Percentiles rank a stretch among this genome's conserved stretches.
Conservation (phyloP, 2,797 vertebrate genomes). For the Chromis chromis region DNA sequence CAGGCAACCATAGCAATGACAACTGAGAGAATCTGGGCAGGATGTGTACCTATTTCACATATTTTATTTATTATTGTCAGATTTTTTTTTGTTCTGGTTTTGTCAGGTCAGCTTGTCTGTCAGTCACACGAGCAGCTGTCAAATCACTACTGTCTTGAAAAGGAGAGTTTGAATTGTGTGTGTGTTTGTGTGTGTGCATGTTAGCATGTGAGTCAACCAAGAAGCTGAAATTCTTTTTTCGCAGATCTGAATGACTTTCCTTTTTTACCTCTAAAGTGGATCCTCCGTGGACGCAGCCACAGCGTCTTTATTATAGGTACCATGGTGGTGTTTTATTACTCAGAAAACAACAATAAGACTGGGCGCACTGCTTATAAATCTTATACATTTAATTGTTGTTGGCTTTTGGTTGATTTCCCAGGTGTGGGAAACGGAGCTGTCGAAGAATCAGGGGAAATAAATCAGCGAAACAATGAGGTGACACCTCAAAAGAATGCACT, state of each 20-base stretch:
- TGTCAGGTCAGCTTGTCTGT: constrained; percentile 48
- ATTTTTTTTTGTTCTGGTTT: constrained; percentile 33
- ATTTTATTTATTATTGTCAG: constrained; percentile 37
- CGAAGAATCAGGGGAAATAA: constrained; percentile 69
- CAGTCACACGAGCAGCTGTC: constrained; percentile 45
- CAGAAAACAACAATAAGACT: constrained; percentile 51
- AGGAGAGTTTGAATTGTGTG: not conserved
- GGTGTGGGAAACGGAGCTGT: constrained; percentile 29
- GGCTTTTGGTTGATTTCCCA: constrained; percentile 72
- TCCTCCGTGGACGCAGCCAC: constrained; percentile 26
- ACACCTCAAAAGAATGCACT: constrained; percentile 37
- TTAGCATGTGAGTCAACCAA: not conserved
- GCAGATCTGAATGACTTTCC: constrained; percentile 20
- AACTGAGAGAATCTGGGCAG: not conserved
- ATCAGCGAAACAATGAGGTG: constrained; percentile 63
- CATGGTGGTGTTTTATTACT: constrained; percentile 55
- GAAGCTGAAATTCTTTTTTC: constrained; percentile 27
- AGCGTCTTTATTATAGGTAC: constrained; percentile 49
- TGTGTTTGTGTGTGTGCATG: not conserved
- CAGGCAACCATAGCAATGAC: not conserved
- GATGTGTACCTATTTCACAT: constrained; percentile 9
- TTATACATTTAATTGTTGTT: constrained; percentile 74
- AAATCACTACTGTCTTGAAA: constrained; percentile 21
- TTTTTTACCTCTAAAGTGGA: constrained; percentile 34
- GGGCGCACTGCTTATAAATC: constrained; percentile 65